Conservation (phyloP, 2,113 vertebrate genomes). For the Fulica atra region DNA sequence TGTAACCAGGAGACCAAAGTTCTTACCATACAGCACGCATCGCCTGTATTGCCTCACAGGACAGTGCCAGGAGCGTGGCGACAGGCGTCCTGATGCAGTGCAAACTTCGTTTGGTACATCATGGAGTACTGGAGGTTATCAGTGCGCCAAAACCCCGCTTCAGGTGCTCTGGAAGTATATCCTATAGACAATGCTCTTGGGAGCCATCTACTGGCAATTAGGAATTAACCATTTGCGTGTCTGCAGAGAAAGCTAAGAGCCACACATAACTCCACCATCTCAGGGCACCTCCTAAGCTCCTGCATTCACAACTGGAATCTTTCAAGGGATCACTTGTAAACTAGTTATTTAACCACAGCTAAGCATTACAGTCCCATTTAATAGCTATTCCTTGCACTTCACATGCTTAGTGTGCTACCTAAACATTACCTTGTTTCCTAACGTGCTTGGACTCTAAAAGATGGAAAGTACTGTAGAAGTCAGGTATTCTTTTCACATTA, state of each 20-base stretch:
- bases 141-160: background rate
- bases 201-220: constrained; percentile 53
- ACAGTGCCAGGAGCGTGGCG: accelerated
- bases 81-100: background rate
- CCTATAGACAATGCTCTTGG: constrained; percentile 26
- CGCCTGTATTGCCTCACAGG: background rate
- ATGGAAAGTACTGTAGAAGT: background rate
- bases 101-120: background rate
- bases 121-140: background rate
- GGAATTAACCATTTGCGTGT: background rate
- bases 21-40: accelerated
- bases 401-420: background rate
- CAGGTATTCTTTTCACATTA: background rate
- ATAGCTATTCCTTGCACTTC: background rate
- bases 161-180: accelerated
- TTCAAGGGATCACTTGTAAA: background rate
- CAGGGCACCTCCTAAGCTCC: background rate
- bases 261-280: background rate
- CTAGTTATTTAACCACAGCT: background rate
- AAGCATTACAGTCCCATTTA: background rate
- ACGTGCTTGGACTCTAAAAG: background rate
- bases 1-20: accelerated
- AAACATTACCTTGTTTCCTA: background rate
- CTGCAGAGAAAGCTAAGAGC: background rate
- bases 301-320: background rate